phyloP scores from a whole-genome alignment of 2,113 vertebrate genomes.

The Bufo gargarizans region DNA sequence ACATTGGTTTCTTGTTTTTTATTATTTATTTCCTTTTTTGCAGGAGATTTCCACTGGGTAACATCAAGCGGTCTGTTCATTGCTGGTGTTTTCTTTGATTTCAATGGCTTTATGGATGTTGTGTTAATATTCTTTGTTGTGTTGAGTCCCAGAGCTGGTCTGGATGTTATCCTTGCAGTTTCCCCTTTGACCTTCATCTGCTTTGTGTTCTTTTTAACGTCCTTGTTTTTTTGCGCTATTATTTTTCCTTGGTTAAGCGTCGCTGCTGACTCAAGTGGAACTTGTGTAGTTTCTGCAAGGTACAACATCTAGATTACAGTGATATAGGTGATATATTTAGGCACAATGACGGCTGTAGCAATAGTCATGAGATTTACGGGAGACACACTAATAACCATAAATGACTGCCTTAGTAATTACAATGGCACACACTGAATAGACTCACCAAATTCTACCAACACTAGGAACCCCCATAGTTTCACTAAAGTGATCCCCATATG shows the following conservation, averaged over 20 bases:
- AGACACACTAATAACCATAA: not conserved
- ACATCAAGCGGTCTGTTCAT: not conserved
- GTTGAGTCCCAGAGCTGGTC: not conserved
- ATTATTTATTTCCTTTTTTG: constrained; percentile 5
- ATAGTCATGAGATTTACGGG: not conserved
- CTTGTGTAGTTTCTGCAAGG: constrained; percentile 12
- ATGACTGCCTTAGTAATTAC: not conserved
- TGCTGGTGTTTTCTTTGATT: not conserved
- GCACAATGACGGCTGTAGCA: not conserved
- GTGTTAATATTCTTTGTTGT: not conserved
- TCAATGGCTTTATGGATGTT: not conserved
- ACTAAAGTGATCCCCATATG: not conserved
- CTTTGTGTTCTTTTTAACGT: not conserved
- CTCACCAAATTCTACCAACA: not conserved
- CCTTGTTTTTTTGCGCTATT: constrained; percentile 13
- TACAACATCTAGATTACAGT: not conserved
- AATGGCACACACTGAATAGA: not conserved
- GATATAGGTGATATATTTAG: not conserved
- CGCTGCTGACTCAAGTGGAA: not conserved
- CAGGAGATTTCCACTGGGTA: not conserved
- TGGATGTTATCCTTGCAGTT: not conserved
- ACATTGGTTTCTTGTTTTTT: constrained; percentile 25
- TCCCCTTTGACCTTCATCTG: constrained; percentile 3
- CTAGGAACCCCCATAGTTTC: not conserved
- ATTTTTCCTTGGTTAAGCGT: constrained; percentile 8